A percentile compares a stretch with the other conserved stretches of the same genome.
Evolutionary conservation across 2,113 vertebrate species (phyloP).

Genomic region (Gallinago paraguaiae): DNA sequence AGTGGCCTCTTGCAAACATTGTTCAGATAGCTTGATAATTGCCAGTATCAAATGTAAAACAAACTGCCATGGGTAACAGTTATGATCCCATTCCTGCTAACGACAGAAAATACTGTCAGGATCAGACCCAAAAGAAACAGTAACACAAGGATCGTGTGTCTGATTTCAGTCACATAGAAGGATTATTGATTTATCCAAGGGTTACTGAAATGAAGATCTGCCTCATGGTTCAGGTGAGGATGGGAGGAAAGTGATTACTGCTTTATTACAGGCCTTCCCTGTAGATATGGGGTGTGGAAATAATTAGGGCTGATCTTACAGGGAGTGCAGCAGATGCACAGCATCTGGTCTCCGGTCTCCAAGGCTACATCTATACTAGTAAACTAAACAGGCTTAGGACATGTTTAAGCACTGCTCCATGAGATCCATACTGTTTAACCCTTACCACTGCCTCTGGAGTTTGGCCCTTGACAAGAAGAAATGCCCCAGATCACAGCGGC

Average conservation of each 20-base stretch:
- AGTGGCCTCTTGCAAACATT: neutral
- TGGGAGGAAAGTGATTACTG: conserved; percentile 50
- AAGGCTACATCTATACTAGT: conserved; percentile 71
- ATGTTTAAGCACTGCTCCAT: conserved; percentile 46
- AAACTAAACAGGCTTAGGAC: conserved; percentile 69
- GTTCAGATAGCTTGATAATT: conserved; percentile 15
- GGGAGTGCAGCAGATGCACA: conserved; percentile 64
- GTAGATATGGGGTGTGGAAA: conserved; percentile 54
- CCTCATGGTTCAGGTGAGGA: conserved; percentile 49
- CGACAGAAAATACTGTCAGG: neutral
- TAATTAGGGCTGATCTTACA: conserved; percentile 64
- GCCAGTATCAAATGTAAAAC: neutral
- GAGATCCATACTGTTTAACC: conserved; percentile 48
- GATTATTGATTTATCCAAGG: conserved; percentile 48
- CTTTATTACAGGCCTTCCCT: conserved; percentile 56
- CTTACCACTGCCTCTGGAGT: neutral
- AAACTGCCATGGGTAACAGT: neutral
- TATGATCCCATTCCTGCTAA: neutral
- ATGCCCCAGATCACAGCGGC: neutral
- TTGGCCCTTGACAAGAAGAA: neutral
- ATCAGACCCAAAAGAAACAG: conserved; percentile 12
- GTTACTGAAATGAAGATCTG: conserved; percentile 45
- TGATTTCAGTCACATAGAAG: conserved; percentile 34
- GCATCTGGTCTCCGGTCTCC: conserved; percentile 68
- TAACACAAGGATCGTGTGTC: neutral